Evolutionary conservation across 2,113 vertebrate species (phyloP).

Genomic region (Paramisgurnus dabryanus): DNA sequence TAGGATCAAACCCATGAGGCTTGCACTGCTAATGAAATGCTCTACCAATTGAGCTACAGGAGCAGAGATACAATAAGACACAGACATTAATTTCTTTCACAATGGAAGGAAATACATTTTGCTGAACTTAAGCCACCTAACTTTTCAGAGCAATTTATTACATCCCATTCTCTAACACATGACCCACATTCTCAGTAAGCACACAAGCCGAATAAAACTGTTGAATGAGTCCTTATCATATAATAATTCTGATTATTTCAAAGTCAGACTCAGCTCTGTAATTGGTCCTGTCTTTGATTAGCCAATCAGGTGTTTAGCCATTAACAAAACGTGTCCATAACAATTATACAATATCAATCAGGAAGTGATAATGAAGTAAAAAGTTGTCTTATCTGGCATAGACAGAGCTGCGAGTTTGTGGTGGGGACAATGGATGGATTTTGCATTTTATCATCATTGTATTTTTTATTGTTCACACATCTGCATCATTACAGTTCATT

Average conservation of each 20-base stretch:
- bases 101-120: no score
- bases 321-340: conserved; percentile 40
- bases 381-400: conserved; percentile 14
- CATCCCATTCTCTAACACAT: conserved; percentile 45
- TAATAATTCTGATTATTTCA: conserved; percentile 52
- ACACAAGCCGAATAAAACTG: conserved; percentile 35
- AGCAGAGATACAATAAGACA: no score
- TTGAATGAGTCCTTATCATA: conserved; percentile 50
- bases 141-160: conserved; percentile 43
- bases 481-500: no score
- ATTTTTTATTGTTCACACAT: no score
- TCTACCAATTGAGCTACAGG: no score
- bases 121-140: conserved; percentile 7
- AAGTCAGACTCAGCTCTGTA: conserved; percentile 45
- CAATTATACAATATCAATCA: conserved; percentile 57
- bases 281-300: conserved; percentile 43
- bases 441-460: no score
- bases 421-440: not conserved
- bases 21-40: no score
- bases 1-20: no score
- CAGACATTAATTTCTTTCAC: no score
- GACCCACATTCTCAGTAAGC: conserved; percentile 43
- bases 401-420: no score
- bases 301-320: conserved; percentile 47
- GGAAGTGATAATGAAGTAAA: conserved; percentile 43